These are phyloP conservation scores for Xanthia icteritia DNA, from an alignment of 2,888 invertebrate species.

Conservation along the genomic window DNA sequence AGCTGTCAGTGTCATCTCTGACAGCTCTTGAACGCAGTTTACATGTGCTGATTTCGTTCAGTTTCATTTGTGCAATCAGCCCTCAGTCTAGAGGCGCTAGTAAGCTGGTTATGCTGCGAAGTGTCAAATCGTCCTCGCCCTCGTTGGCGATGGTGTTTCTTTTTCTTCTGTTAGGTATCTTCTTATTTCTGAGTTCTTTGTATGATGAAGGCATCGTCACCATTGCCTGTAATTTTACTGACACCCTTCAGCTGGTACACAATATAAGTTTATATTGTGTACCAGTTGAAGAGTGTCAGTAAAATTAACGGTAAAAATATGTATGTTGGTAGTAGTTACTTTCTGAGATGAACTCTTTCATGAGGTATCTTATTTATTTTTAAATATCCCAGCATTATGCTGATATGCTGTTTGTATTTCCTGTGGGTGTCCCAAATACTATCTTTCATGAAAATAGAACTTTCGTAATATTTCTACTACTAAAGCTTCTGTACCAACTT, in stretches of 20 bases:
- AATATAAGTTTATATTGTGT: too few species aligned
- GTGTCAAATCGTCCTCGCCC: neutral
- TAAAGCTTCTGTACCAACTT: constrained; percentile 2
- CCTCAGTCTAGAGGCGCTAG: too few species aligned
- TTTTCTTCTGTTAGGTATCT: neutral
- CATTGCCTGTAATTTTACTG: too few species aligned
- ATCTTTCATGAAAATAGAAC: neutral
- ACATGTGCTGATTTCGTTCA: too few species aligned
- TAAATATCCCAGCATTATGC: neutral
- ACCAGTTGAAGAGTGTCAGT: too few species aligned
- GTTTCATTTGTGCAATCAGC: too few species aligned
- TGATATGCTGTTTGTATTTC: neutral
- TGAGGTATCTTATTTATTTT: neutral
- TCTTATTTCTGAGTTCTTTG: neutral
- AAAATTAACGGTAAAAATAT: neutral
- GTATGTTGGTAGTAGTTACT: neutral
- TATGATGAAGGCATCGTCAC: neutral
- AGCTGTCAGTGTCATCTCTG: too few species aligned
- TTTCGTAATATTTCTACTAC: neutral
- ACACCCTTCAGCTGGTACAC: neutral
- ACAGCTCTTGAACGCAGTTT: too few species aligned
- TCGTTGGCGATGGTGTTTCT: neutral
- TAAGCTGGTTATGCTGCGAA: neutral
- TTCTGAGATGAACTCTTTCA: neutral
- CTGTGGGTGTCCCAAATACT: too few species aligned